Conservation (phyloP, 2,113 vertebrate genomes). For the Nicator chloris region DNA sequence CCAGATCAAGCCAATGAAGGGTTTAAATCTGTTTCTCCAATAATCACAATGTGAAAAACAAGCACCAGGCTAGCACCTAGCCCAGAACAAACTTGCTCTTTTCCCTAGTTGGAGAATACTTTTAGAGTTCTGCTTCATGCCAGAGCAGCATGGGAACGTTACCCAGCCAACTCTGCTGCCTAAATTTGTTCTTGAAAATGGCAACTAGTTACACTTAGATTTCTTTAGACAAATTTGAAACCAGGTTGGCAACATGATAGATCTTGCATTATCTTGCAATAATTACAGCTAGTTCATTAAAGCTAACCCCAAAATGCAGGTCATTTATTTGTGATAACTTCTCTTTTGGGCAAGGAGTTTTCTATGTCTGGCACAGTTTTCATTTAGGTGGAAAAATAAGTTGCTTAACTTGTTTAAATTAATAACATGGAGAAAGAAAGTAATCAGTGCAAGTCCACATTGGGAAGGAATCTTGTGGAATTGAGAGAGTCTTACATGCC, state of each 20-base stretch:
- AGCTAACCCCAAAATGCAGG: neutral
- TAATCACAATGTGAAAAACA: neutral
- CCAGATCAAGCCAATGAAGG: neutral
- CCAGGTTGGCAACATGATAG: neutral
- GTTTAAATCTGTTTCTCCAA: neutral
- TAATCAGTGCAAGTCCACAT: neutral
- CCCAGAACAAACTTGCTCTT: neutral
- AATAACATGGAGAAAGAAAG: neutral
- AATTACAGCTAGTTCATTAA: neutral
- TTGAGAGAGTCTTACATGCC: neutral
- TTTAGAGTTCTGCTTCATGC: neutral
- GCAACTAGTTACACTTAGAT: neutral
- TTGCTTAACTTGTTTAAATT: neutral
- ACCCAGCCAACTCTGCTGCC: neutral
- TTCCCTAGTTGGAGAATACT: neutral
- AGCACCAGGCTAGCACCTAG: neutral
- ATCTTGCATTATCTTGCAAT: neutral
- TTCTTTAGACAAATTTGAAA: neutral
- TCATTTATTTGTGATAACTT: neutral
- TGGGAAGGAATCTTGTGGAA: neutral
- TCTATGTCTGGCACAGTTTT: neutral
- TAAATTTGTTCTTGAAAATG: neutral
- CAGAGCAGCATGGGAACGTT: neutral
- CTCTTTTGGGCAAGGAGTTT: neutral
- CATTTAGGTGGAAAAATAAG: neutral